These are phyloP conservation scores for Pachydiplax longipennis DNA, from an alignment of 2,888 invertebrate species.

Conservation along the genomic window DNA sequence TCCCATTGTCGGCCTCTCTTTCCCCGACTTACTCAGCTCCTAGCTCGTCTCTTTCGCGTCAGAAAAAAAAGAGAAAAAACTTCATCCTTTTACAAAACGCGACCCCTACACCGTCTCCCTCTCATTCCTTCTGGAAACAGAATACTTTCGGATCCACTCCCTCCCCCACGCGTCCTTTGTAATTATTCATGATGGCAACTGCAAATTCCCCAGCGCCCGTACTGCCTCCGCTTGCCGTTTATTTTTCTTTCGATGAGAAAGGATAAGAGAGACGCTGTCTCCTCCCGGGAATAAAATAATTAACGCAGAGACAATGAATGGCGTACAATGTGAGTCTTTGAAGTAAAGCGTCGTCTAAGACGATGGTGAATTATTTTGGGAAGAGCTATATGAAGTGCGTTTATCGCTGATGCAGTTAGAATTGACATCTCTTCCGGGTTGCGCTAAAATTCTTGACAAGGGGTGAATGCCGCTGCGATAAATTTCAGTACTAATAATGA, in stretches of 20 bases:
- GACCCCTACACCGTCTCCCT: not conserved
- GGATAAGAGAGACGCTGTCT: no score
- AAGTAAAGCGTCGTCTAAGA: no score
- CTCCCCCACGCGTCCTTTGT: not conserved
- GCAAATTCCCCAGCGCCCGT: not conserved
- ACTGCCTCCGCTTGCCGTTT: not conserved
- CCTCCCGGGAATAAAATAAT: no score
- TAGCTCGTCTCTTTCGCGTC: not conserved
- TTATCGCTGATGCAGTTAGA: no score
- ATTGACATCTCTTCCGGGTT: no score
- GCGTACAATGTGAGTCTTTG: no score
- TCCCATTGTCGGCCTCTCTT: not conserved
- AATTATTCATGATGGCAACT: not conserved
- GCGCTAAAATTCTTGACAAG: no score
- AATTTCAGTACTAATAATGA: no score
- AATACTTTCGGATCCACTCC: not conserved
- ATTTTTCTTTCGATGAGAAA: not conserved
- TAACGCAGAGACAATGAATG: no score
- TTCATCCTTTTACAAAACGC: not conserved
- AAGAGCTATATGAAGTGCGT: no score
- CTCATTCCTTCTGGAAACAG: not conserved
- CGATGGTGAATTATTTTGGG: no score
- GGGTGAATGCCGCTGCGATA: no score
- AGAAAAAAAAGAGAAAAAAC: not conserved
- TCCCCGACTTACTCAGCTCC: not conserved